These are phyloP conservation scores for Theretra japonica DNA, from an alignment of 2,888 invertebrate species.

Conservation along the genomic window DNA sequence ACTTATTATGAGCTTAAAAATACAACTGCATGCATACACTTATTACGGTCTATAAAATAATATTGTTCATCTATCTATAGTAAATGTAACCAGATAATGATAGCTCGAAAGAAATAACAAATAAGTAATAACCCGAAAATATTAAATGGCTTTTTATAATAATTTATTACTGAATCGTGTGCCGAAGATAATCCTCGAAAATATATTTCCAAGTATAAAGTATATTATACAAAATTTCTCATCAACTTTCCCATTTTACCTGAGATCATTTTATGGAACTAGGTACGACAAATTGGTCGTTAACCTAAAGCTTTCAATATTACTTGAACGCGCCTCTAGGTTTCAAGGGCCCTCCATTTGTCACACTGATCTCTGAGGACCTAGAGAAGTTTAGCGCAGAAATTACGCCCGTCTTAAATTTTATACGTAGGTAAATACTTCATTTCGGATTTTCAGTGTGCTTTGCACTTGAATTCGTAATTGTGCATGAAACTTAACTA, in stretches of 20 bases:
- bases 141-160: too few species aligned
- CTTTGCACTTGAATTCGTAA: slow-evolving; percentile 1
- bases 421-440: neutral
- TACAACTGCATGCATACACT: too few species aligned
- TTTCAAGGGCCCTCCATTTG: slow-evolving; percentile 22
- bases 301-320: slow-evolving; percentile 25
- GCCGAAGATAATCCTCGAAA: too few species aligned
- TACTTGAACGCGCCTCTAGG: slow-evolving; percentile 17
- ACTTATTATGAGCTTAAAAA: too few species aligned
- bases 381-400: neutral
- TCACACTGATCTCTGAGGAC: slow-evolving; percentile 21
- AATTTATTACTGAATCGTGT: too few species aligned
- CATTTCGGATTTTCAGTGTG: neutral
- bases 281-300: slow-evolving; percentile 11
- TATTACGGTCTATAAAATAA: too few species aligned
- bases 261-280: neutral
- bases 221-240: neutral
- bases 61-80: too few species aligned
- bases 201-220: neutral
- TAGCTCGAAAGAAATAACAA: too few species aligned
- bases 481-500: neutral
- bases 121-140: too few species aligned
- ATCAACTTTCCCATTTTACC: neutral
- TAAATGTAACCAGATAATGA: too few species aligned
- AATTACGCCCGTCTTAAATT: neutral